Base-by-base conservation (phyloP, 2,113 vertebrate genomes). In the Tamias sibiricus region DNA sequence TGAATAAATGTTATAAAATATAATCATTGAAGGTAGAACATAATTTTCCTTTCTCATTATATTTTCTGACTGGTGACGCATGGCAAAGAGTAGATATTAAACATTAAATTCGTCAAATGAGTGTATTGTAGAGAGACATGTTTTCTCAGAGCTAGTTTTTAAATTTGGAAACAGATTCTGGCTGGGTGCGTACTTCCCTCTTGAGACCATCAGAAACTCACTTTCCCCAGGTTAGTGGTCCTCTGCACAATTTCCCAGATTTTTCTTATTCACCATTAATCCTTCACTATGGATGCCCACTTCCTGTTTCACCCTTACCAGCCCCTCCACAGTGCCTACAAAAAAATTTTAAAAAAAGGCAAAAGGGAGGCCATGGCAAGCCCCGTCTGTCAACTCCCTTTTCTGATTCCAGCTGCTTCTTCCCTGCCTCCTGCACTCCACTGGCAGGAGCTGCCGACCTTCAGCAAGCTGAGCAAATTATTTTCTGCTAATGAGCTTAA, bases 401-500 rank as follows among this genome's bases (percentile, higher is more conserved):
- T 26, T 80, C 57, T 32, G 44, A 24, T 11, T 74, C 72, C 16
- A 17, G 37, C n/a, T 84, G 80, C 40, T 87, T 87, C 71, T 91
- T 64, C 10, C 3, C 81, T 42, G 64, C 90, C 95, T 93, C 75
- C 57, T 74, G 54, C 37, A 87, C 87, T 85, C 86, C 35, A 0
- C 16, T 35, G 17, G 40, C 82, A 68, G 74, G 87, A 96, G 94
- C 80, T 92, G 72, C 87, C 0, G 75, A 97, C 96, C 95, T 96
- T 84, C 66, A 62, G 87, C 71, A 42, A 81, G 79, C 91, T 69
- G 94, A 95, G 76, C 90, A 91, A 97, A 90, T 95, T 90, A 96
- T 97, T 93, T 91, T 91, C 94, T 94, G 83, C 95, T 97, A 97
- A 97, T 96, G 96, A 97, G 96, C 90, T 95, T 96, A 94, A 97